These are phyloP conservation scores for Phoebastria nigripes DNA, from an alignment of 2,797 vertebrate species.

Conservation along the genomic window DNA sequence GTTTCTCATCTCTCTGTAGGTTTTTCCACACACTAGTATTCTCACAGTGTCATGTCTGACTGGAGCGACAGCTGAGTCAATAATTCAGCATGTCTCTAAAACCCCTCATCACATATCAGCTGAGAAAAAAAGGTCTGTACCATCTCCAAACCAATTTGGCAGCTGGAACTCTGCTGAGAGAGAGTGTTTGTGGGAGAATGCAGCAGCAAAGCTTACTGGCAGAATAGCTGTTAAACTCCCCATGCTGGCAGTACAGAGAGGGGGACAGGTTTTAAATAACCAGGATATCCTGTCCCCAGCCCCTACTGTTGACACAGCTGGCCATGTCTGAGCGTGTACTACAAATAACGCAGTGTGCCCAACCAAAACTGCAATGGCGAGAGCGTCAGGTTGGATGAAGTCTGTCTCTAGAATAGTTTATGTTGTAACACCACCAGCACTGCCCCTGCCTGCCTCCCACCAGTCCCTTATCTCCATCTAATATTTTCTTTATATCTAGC, in stretches of 20 bases:
- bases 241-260: slow-evolving; percentile 11
- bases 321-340: slow-evolving; percentile 28
- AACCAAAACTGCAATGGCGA: slow-evolving; percentile 49
- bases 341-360: not conserved
- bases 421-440: not conserved
- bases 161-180: slow-evolving; percentile 17
- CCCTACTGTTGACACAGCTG: slow-evolving; percentile 51
- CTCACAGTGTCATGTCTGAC: not conserved
- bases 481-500: not conserved
- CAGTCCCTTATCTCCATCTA: too few relatives aligned
- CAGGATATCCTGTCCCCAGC: not conserved
- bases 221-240: slow-evolving; percentile 5
- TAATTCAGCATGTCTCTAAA: not conserved
- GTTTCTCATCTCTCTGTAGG: not conserved
- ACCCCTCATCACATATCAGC: not conserved
- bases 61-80: slow-evolving; percentile 12
- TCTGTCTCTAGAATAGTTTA: not conserved
- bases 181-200: not conserved
- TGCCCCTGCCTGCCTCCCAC: not conserved
- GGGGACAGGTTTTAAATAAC: slow-evolving; percentile 11
- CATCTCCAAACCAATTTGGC: not conserved
- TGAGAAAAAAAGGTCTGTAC: not conserved
- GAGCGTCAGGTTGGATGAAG: not conserved
- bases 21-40: not conserved
- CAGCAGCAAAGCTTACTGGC: not conserved